Evolutionary conservation across 2,113 vertebrate genomes (phyloP), one percentile per base, ranked within the genome.

Genomic region (Toxotes jaculatrix): DNA sequence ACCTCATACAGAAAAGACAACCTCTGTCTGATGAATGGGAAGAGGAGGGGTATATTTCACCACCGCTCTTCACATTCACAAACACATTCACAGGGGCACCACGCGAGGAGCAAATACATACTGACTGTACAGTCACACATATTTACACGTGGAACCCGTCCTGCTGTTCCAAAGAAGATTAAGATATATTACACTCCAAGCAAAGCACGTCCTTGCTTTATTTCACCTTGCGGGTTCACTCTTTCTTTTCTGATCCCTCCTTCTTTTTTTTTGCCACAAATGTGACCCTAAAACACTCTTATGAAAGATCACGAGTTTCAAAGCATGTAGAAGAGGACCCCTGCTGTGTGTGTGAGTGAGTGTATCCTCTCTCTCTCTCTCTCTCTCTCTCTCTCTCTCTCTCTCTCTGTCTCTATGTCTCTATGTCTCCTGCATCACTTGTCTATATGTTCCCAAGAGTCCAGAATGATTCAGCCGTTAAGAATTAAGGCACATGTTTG

Each of bases 11-110:
- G 75, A 74, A 75, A 84, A 91, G 84, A 65, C 70, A 71, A 75
- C 56, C 71, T 56, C 13, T 75, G 63, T 65, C 63, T 86, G 87
- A 90, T 85, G 82, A 93, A 91, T 91, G 79, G 83, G 49, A 72
- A 43, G 72, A 60, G 16, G 71, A 61, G 34, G 55, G 62, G 61
- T 23, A 61, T 36, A 3, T 79, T 83, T 55, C 53, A 87, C 32
- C 9, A n/a, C 74, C 51, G 47, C 40, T 65, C 73, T 59, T 53
- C 32, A 8, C 69, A 56, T 23, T 67, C 60, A 82, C n/a, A 51
- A 55, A 67, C 74, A 27, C 71, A 70, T 47, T 27, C 43, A 74
- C 27, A 42, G 45, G 4, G 56, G 49, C 32, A 66, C 38, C 49
- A 38, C 43, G 32, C 36, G 55, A 63, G 8, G 67, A 63, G 75